Base-by-base conservation (phyloP, 1,140 invertebrate genomes). In the Apis dorsata region DNA sequence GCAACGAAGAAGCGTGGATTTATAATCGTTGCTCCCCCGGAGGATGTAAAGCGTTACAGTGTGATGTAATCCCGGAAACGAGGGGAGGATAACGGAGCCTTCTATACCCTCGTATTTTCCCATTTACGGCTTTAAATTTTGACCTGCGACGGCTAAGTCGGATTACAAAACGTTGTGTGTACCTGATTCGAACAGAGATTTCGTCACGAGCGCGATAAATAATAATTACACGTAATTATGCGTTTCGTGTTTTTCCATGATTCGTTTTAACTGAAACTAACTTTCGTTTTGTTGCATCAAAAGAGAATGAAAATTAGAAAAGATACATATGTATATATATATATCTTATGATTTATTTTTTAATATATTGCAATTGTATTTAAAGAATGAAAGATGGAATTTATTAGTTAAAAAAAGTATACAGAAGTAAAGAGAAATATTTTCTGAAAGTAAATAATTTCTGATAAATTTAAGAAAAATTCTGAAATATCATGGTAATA, bases 91-190 rank as follows among this genome's bases (percentile, higher is more conserved):
- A 80, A 81, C 60, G 51, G 70, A 24, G 60, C 62, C 17, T 57
- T 72, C 79, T 66, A 24, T 66, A 65, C 55, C 62, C 79, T 81
- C 71, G 70, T 81, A 81, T 66, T 65, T 79, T 66, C 79, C 70
- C 79, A 81, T 75, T 81, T 81, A 81, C 70, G 79, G 79, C 79
- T 81, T 81, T 81, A 81, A 75, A 81, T 81, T 81, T 60, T 60
- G 62, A 34, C 49, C 70, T 44, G 59, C 59, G 24, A 53, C 59
- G 51, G 21, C 13, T 65, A 81, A 81, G 75, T 73, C 79, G 70
- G 79, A 81, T 81, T 75, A 81, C 70, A 55, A 57, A 73, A 72
- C 62, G 79, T n/a, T 60, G 71, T 44, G 34, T 44, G 34, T 62
- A 17, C 44, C 51, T 53, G 66, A 72, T 57, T 57, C n/a, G 63